These are phyloP conservation scores for Trichosurus vulpecula DNA, from an alignment of 2,797 vertebrate species.

Conservation along the genomic window DNA sequence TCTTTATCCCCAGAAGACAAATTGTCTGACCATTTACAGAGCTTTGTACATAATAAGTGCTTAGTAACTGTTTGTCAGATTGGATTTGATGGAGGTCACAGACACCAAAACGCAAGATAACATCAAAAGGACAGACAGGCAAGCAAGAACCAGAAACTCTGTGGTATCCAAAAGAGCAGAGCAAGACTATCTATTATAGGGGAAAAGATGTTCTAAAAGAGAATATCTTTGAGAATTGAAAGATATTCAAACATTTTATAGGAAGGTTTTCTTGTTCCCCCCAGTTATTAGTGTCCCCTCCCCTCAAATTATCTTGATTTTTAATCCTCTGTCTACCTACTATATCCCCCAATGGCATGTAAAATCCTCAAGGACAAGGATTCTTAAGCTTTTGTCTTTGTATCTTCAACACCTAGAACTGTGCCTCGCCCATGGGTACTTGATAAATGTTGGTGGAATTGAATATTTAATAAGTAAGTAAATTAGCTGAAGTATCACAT, in stretches of 20 bases:
- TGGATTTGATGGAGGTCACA: neutral
- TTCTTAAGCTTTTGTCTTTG: neutral
- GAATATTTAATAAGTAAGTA: neutral
- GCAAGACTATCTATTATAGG: neutral
- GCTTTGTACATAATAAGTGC: neutral
- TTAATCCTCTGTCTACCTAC: neutral
- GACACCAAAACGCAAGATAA: neutral
- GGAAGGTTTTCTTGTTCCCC: neutral
- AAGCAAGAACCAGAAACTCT: neutral
- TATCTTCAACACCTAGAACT: neutral
- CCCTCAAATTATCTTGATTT: neutral
- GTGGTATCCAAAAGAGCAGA: neutral
- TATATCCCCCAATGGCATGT: neutral
- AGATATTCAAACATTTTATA: neutral
- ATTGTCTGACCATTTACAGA: neutral
- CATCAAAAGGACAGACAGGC: neutral
- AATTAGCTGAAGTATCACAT: neutral
- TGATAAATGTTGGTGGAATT: neutral
- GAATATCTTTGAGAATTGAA: neutral
- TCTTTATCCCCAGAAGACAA: neutral
- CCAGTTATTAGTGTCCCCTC: neutral
- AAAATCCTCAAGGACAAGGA: neutral
- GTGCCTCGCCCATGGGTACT: neutral
- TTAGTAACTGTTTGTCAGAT: neutral
- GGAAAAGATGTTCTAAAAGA: neutral